Evolutionary conservation across 2,797 vertebrate species (phyloP), one percentile per base, ranked within the genome.

Genomic region (Astyanax mexicanus): DNA sequence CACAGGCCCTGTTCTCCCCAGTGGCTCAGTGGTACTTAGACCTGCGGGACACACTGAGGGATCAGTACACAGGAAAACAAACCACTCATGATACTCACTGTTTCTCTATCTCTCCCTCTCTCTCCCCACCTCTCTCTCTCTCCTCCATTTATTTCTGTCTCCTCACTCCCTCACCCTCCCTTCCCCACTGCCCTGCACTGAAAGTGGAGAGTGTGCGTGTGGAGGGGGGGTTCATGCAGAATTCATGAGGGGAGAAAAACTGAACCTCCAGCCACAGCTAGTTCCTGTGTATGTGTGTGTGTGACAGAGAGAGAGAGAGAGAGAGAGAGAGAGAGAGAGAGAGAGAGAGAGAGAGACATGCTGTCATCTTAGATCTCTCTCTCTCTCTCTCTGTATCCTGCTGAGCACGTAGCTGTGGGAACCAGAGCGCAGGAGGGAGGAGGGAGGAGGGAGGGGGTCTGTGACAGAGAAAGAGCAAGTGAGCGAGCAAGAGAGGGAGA

Each of bases 361-460:
- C n/a, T n/a, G n/a, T n/a, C n/a, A 58, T 21, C 29, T 57, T 69
- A 37, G 21, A 51, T 32, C 29, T 32, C 29, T 32, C 29, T 32
- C 29, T 32, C 65, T 32, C 51, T 12, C 47, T 74, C 73, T 64
- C 79, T 60, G 32, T 76, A 60, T 19, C 58, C 45, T 69, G 58
- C 29, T 32, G 29, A 32, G 29, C 29, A 38, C 55, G 71, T 76
- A 69, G 49, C 69, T 69, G 64, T 69, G 78, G 74, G 73, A 62
- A 60, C 72, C 9, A 35, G 57, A 75, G 57, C 78, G 55, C 64
- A 3, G 75, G 61, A 81, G 80, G 81, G 80, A 80, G 79, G 38
- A 82, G 69, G 72, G 17, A 49, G 27, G 38, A 57, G 44, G 3
- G 61, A 12, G 65, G 27, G 49, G 19, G 19, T 3, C 27, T 55